These are phyloP conservation scores for Acipenser ruthenus DNA, from an alignment of 2,797 vertebrate species.

Conservation along the genomic window DNA sequence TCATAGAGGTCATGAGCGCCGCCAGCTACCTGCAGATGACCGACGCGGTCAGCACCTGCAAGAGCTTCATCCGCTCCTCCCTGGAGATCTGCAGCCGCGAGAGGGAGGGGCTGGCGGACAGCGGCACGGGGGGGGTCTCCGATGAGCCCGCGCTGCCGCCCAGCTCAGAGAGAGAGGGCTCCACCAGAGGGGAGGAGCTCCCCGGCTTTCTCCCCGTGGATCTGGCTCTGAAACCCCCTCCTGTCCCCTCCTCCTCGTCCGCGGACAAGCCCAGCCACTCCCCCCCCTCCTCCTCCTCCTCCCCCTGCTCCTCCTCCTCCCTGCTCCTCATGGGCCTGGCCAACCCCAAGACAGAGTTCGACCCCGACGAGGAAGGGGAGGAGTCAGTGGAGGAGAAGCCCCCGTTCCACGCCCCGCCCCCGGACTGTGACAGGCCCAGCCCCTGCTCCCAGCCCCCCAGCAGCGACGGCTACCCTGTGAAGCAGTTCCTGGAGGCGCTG, in stretches of 20 bases:
- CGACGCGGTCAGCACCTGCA: slow-evolving; percentile 91
- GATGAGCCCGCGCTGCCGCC: slow-evolving; percentile 19
- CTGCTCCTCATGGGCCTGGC: slow-evolving; percentile 46
- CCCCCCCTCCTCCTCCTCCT: slow-evolving; percentile 42
- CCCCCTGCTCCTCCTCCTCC: slow-evolving; percentile 27
- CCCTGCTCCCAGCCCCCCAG: slow-evolving; percentile 49
- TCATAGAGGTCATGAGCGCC: slow-evolving; percentile 95
- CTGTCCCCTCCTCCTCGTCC: background rate
- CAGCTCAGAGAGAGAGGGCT: slow-evolving; percentile 54
- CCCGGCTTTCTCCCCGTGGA: slow-evolving; percentile 46
- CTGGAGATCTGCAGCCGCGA: slow-evolving; percentile 82
- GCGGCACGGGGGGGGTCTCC: slow-evolving; percentile 33
- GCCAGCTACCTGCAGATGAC: slow-evolving; percentile 98
- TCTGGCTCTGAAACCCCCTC: slow-evolving; percentile 38
- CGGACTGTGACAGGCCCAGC: slow-evolving; percentile 56
- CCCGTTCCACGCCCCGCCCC: slow-evolving; percentile 38
- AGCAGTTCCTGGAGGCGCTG: slow-evolving; percentile 82
- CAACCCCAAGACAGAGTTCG: slow-evolving; percentile 82
- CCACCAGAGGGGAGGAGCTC: slow-evolving; percentile 52
- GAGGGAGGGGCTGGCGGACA: slow-evolving; percentile 45
- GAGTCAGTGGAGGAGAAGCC: slow-evolving; percentile 58
- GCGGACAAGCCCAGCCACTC: slow-evolving; percentile 30
- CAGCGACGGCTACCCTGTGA: slow-evolving; percentile 67
- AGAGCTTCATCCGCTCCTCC: slow-evolving; percentile 83
- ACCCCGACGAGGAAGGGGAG: slow-evolving; percentile 68